Base-by-base conservation (phyloP, 1,140 invertebrate species). In the Planococcus citri region DNA sequence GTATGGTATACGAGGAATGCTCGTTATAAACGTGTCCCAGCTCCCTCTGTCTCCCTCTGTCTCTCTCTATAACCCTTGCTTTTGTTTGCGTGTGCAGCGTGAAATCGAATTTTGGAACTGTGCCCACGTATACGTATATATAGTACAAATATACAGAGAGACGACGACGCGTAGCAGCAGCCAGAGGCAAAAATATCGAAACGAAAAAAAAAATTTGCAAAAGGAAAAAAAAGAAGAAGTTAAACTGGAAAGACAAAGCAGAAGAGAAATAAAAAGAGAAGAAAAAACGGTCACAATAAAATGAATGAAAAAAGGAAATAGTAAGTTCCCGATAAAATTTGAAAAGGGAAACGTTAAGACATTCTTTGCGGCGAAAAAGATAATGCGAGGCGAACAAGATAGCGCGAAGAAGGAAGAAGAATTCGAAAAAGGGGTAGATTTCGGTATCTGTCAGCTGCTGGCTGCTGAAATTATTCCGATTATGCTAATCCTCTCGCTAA, bases 261-360 rank as follows among this genome's bases (percentile, higher is more conserved):
- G 3, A n/a, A 58, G 17, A 58, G 21, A 58, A n/a, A 4, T n/a
- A 17, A 58, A 22, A 21, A 64, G 17, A 64, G 60, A 25, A 64
- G 8, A 64, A 64, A 64, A 64, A 64, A 64, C 60, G 60, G 60
- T 64, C 60, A 64, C 60, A 64, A 64, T 64, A 64, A 64, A 64
- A 64, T 27, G 60, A 64, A 24, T 64, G 60, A 64, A 64, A 64
- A 64, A 64, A 64, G 60, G 60, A 64, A 64, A 64, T 64, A 64
- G 60, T 64, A 64, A 60, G 60, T 64, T 64, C 60, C 60, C 60
- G 60, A 64, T 64, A 64, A 64, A 64, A 64, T 25, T 64, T 64
- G 14, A 20, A 25, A 64, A 64, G 60, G 60, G 60, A 64, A 64
- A 64, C 60, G 60, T 64, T 64, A 64, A 64, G 60, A 64, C 60